Conservation (phyloP, 2,113 vertebrate genomes). For the Indri indri region DNA sequence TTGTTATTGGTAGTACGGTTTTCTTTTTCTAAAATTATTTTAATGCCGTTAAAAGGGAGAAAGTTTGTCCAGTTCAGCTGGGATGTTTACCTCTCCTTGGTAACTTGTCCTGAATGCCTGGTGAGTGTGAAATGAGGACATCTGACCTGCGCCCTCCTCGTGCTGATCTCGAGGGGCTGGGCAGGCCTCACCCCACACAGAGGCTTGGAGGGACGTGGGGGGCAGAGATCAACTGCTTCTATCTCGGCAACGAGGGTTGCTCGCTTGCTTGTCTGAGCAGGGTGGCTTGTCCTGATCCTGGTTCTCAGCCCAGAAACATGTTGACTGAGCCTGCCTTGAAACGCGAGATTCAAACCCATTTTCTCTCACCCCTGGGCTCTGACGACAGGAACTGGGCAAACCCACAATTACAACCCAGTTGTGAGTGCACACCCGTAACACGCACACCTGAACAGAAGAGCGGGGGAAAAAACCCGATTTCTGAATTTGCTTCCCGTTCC, state of each 20-base stretch:
- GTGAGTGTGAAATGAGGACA: fast-evolving
- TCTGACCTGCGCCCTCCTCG: fast-evolving
- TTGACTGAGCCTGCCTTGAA: not conserved
- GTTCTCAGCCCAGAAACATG: not conserved
- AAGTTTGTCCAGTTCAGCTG: fast-evolving
- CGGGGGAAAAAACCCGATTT: not conserved
- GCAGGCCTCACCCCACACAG: not conserved
- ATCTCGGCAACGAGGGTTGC: fast-evolving
- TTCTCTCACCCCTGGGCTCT: not conserved
- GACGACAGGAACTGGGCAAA: not conserved
- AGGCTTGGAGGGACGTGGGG: fast-evolving
- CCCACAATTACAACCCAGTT: fast-evolving
- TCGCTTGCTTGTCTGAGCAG: fast-evolving
- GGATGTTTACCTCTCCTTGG: not conserved
- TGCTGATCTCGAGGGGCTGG: not conserved
- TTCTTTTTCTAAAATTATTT: not conserved
- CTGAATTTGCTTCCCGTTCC: not conserved
- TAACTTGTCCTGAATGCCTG: fast-evolving
- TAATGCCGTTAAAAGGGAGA: not conserved
- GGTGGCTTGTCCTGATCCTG: not conserved
- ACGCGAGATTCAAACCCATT: not conserved
- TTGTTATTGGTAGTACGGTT: fast-evolving
- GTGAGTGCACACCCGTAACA: fast-evolving
- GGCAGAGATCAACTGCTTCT: fast-evolving
- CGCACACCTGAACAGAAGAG: not conserved